These are phyloP conservation scores for Eristalis pertinax DNA, from an alignment of 2,888 invertebrate genomes.

Conservation along the genomic window DNA sequence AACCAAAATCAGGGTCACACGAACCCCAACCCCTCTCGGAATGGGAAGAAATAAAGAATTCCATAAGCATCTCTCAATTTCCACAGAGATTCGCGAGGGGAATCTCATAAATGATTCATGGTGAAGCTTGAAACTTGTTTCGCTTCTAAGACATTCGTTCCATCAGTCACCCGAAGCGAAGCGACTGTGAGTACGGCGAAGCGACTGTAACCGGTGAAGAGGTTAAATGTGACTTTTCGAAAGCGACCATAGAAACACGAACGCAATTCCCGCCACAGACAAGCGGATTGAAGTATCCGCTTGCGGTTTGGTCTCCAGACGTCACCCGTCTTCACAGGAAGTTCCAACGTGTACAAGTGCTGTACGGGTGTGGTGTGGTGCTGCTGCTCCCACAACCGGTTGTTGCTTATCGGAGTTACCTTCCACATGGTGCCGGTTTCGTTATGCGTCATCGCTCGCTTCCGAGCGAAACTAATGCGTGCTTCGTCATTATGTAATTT, in stretches of 20 bases:
- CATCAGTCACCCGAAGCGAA: neutral
- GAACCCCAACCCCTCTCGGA: neutral
- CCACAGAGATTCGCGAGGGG: neutral
- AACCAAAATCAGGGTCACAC: neutral
- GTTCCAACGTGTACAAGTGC: neutral
- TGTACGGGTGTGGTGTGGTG: neutral
- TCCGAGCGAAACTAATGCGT: neutral
- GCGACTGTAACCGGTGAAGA: neutral
- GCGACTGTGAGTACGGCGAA: no score
- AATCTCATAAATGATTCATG: neutral
- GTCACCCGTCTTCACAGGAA: neutral
- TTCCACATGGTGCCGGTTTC: neutral
- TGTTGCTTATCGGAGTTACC: no score
- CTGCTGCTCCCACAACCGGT: neutral
- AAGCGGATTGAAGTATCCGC: neutral
- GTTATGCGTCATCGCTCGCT: neutral
- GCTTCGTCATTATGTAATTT: neutral
- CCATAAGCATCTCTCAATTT: neutral
- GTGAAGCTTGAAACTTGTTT: neutral
- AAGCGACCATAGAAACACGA: neutral
- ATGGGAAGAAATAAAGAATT: neutral
- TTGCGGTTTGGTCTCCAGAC: neutral
- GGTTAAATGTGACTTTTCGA: neutral
- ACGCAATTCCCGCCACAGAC: neutral
- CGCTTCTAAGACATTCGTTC: neutral